A percentile compares a stretch with the other conserved stretches of the same genome.
phyloP scores from a whole-genome alignment of 2,797 vertebrate species.

The Hyperoplus immaculatus region DNA sequence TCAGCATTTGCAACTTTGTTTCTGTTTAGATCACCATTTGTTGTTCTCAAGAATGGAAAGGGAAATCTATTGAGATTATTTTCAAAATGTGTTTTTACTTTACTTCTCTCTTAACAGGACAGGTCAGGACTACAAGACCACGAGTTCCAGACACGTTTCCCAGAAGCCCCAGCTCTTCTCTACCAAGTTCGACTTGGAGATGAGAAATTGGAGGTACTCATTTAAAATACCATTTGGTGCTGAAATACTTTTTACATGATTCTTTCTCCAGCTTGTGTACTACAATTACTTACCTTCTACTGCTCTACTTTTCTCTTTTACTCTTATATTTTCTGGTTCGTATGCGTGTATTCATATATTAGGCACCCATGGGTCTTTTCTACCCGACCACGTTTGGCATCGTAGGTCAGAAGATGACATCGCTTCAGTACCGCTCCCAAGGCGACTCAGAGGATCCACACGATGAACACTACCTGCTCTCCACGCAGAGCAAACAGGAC shows the following conservation, averaged over 20 bases:
- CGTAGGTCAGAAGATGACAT: constrained; percentile 97
- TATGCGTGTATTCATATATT: neutral
- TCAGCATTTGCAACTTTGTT: neutral
- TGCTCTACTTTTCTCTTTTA: neutral
- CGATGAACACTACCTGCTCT: constrained; percentile 95
- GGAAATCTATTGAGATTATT: neutral
- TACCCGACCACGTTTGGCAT: constrained; percentile 98
- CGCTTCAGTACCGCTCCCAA: constrained; percentile 93
- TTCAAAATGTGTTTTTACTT: neutral
- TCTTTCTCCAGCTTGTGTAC: neutral
- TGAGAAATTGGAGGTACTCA: constrained; percentile 95
- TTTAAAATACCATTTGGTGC: neutral
- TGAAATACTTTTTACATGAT: neutral
- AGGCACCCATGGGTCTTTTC: constrained; percentile 98
- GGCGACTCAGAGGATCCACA: constrained; percentile 96
- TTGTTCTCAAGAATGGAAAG: neutral
- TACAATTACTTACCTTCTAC: neutral
- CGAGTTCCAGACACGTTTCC: constrained; percentile 96
- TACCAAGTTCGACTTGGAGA: constrained; percentile 96
- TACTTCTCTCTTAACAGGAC: constrained; percentile 83
- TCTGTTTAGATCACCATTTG: neutral
- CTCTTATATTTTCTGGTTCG: neutral
- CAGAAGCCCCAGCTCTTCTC: constrained; percentile 92
- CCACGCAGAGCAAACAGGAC: constrained; percentile 98
- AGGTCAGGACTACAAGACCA: constrained; percentile 98